Conservation (phyloP, 2,888 invertebrate species). For the Pachydiplax longipennis region DNA sequence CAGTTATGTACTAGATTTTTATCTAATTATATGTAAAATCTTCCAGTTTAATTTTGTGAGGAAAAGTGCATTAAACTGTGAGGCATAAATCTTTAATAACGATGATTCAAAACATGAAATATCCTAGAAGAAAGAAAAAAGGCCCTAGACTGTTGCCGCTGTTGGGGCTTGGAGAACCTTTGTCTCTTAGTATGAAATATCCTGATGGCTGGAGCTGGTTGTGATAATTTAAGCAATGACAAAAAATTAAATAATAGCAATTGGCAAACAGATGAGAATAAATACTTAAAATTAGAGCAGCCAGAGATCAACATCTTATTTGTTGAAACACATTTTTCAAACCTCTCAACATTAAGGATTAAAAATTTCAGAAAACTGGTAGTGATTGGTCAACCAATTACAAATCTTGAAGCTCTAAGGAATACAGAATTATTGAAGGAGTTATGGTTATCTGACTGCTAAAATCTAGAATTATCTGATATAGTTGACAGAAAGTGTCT, state of each 20-base stretch:
- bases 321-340: neutral
- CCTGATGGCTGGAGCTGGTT: neutral
- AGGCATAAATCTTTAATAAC: neutral
- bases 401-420: neutral
- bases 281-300: neutral
- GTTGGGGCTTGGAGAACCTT: too few relatives aligned
- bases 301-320: neutral
- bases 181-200: too few relatives aligned
- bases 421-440: neutral
- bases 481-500: neutral
- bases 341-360: neutral
- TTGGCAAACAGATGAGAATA: neutral
- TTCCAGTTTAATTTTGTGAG: too few relatives aligned
- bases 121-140: too few relatives aligned
- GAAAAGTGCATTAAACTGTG: too few relatives aligned
- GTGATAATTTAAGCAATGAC: neutral
- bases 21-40: too few relatives aligned
- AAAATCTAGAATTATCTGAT: neutral
- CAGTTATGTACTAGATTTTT: too few relatives aligned
- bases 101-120: neutral
- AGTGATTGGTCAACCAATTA: neutral
- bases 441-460: neutral
- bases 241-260: neutral
- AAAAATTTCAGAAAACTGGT: neutral
- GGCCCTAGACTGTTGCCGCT: too few relatives aligned